These are phyloP conservation scores for Leucophenga montana DNA, from an alignment of 2,888 invertebrate genomes.

Conservation along the genomic window DNA sequence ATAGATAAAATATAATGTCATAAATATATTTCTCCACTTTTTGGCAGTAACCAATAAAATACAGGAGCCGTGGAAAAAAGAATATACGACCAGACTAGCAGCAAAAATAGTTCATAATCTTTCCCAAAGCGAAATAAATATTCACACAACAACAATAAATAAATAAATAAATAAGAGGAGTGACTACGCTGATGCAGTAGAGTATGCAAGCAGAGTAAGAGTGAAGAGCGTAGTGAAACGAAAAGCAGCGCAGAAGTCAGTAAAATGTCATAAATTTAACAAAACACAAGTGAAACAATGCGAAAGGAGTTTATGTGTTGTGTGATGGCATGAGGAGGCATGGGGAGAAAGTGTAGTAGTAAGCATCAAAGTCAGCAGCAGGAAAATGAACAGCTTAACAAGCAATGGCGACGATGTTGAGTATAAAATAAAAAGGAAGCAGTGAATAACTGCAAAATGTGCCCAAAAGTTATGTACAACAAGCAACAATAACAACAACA, in stretches of 20 bases:
- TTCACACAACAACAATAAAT: not conserved
- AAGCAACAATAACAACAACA: conserved; percentile 36
- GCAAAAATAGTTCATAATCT: not conserved
- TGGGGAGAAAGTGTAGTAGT: not conserved
- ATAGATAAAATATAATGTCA: conserved; percentile 18
- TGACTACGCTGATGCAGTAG: not conserved
- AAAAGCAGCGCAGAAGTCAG: conserved; percentile 5
- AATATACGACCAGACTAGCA: conserved; percentile 3
- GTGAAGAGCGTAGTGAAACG: too few relatives aligned
- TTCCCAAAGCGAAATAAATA: not conserved
- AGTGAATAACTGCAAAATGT: conserved; percentile 5
- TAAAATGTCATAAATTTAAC: conserved; percentile 50
- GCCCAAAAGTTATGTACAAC: conserved; percentile 14
- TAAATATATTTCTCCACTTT: conserved; percentile 15
- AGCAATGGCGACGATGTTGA: too few relatives aligned
- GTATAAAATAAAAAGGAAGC: not conserved
- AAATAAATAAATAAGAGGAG: not conserved
- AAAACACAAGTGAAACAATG: not conserved
- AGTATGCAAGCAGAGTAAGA: not conserved
- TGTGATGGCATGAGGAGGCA: not conserved
- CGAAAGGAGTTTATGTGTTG: not conserved
- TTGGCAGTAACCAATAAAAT: conserved; percentile 40
- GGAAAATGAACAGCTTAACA: conserved; percentile 1
- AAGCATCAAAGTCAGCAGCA: conserved; percentile 7
- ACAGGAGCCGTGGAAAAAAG: conserved; percentile 31